A percentile compares a stretch with the other conserved stretches of the same genome.
Evolutionary conservation across 2,797 vertebrate species (phyloP).

Genomic region (Artibeus jamaicensis): DNA sequence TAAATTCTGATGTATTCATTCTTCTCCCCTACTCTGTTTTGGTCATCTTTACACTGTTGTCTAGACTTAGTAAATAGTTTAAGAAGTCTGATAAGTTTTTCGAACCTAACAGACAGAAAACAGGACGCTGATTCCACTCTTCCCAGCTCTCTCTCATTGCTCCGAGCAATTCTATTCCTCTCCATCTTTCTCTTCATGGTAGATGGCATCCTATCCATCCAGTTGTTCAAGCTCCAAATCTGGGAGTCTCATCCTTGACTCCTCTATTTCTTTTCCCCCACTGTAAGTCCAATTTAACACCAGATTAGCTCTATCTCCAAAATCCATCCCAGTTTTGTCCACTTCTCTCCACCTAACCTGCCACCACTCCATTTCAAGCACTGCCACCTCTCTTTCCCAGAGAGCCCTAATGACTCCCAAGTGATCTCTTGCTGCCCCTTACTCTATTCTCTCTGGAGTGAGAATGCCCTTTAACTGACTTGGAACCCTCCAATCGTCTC

Average conservation of each 20-base stretch:
- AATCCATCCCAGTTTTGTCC: neutral
- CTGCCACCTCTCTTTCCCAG: neutral
- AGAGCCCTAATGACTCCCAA: neutral
- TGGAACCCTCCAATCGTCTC: neutral
- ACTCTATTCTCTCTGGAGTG: neutral
- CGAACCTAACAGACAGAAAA: neutral
- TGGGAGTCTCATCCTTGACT: neutral
- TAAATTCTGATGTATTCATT: neutral
- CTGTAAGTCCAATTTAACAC: neutral
- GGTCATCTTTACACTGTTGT: neutral
- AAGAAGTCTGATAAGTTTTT: neutral
- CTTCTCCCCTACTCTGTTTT: neutral
- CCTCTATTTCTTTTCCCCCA: neutral
- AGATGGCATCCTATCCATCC: neutral
- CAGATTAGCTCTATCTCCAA: neutral
- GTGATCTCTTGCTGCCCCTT: neutral
- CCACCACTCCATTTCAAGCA: neutral
- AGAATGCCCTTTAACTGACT: neutral
- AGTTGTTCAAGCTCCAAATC: neutral
- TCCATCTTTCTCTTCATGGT: accelerated
- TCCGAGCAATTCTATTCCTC: neutral
- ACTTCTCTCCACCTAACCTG: neutral
- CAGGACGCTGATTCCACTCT: neutral
- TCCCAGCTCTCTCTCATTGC: neutral
- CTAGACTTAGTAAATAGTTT: neutral